Evolutionary conservation across 2,888 invertebrate genomes (phyloP), one percentile per base, ranked within the genome.

Genomic region (Drosophila hamatofila): DNA sequence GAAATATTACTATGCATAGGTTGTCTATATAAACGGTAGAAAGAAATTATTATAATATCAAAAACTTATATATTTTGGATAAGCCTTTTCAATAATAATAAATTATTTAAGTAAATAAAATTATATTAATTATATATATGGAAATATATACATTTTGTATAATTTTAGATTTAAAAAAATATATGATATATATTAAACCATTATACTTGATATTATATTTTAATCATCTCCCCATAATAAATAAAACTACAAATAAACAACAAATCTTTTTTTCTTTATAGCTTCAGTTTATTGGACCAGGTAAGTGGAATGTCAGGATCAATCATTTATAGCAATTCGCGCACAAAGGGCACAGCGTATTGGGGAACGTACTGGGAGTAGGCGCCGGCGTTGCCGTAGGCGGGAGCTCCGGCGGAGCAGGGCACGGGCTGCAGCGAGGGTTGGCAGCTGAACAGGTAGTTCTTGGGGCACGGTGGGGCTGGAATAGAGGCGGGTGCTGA

Each of bases 401-500:
- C 80, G 33, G 75, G 74, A 59, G 83, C 73, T 48, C 84, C 73
- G 3, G 82, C 69, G 7, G 86, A 62, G 74, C 92, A 92, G 58
- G 91, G 89, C 37, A 88, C 92, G 72, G 91, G 90, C 58, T 84
- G 74, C 56, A 92, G 70, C 0, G 78, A 81, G 48, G 92, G 92
- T 55, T 87, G 83, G 76, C 92, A 92, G 65, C 92, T 92, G 72
- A 92, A 83, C 61, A 92, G 69, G 60, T 91, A 91, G 72, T 89
- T 91, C 66, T 83, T 90, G 41, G 91, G 87, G 68, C 92, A 92
- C n/a, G 90, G 89, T 51, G 89, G 87, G 3, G 91, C 59, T 56
- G 89, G 75, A 46, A 87, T 60, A 8, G 90, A 60, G 14, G 67
- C 57, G 11, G 74, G 75, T 30, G 72, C 67, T 9, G 72, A 72